phyloP scores from a whole-genome alignment of 53 echinoderm and acorn worm genomes.

The Mesocentrotus franciscanus region DNA sequence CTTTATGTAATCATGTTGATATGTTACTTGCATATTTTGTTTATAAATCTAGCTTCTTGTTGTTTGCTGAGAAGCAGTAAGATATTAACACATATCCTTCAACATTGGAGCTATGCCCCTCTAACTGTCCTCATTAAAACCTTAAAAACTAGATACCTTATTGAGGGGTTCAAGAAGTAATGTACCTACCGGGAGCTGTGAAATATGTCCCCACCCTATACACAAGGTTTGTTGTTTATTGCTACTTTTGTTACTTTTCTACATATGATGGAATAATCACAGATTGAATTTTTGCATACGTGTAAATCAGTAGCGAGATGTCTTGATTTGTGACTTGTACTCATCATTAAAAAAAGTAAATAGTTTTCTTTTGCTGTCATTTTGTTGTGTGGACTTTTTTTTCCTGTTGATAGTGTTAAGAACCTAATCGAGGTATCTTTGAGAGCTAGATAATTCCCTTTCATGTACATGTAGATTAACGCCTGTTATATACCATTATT shows the following conservation, averaged over 20 bases:
- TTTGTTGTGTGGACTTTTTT: background rate
- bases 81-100: background rate
- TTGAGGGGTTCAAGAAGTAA: background rate
- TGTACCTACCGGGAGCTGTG: background rate
- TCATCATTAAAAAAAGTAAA: too few relatives aligned
- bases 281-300: conserved; percentile 31
- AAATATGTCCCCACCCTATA: background rate
- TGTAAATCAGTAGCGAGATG: background rate
- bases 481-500: background rate
- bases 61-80: background rate
- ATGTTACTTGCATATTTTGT: background rate
- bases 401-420: background rate
- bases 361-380: background rate
- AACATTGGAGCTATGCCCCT: background rate
- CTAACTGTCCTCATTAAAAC: background rate
- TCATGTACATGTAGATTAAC: background rate
- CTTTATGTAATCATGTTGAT: background rate
- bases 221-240: background rate
- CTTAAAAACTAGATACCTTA: background rate
- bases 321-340: background rate
- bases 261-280: background rate
- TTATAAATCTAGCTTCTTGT: background rate
- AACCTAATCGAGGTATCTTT: background rate
- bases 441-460: background rate
- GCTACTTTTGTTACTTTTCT: background rate